phyloP scores from a whole-genome alignment of 2,113 vertebrate genomes.

The Scytalopus superciliaris region DNA sequence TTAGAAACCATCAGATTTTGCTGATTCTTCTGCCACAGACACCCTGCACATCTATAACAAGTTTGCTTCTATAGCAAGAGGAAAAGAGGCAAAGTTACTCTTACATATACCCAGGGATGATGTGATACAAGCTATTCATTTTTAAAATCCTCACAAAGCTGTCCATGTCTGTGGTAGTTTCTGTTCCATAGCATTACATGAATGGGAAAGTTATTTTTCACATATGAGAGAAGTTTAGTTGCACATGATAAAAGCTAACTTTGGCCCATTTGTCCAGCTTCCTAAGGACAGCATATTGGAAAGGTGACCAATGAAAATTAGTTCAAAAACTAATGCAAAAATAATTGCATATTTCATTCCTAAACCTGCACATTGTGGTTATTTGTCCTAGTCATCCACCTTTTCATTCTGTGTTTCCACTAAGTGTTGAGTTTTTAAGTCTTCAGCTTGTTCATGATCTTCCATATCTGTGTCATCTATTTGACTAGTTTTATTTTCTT shows the following conservation, averaged over 20 bases:
- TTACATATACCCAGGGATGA: slow-evolving; percentile 30
- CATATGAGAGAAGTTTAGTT: slow-evolving; percentile 46
- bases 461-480: slow-evolving; percentile 16
- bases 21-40: slow-evolving; percentile 17
- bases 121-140: slow-evolving; percentile 56
- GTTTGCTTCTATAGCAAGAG: slow-evolving; percentile 8
- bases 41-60: slow-evolving; percentile 7
- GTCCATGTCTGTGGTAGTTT: slow-evolving; percentile 4
- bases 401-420: slow-evolving; percentile 60
- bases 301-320: neutral
- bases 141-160: slow-evolving; percentile 67
- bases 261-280: slow-evolving; percentile 72
- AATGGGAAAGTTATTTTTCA: slow-evolving; percentile 1
- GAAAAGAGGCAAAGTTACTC: slow-evolving; percentile 51
- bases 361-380: slow-evolving; percentile 30
- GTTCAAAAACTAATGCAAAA: slow-evolving; percentile 58
- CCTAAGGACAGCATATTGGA: slow-evolving; percentile 42
- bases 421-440: slow-evolving; percentile 48
- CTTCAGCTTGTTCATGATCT: slow-evolving; percentile 43
- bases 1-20: slow-evolving; percentile 57
- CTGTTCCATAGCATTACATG: slow-evolving; percentile 32
- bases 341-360: slow-evolving; percentile 51
- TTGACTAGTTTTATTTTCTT: slow-evolving; percentile 39
- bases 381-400: slow-evolving; percentile 42
- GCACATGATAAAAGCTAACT: slow-evolving; percentile 60